Evolutionary conservation across 2,888 invertebrate species (phyloP).

Genomic region (Drosophila peninsularis): DNA sequence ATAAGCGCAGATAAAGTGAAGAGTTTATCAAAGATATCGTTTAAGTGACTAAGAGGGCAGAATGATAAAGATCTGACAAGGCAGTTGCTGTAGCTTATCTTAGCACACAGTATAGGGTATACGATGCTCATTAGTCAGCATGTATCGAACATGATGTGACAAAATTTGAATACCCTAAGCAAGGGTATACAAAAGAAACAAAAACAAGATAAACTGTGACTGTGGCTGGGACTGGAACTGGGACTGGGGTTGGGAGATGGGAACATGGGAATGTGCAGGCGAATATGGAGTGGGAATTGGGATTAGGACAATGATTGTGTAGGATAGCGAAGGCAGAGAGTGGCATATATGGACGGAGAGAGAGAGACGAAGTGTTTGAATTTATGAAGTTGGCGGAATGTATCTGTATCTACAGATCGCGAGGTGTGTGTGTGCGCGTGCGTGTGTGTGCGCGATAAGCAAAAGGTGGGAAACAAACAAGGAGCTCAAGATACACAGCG

Average conservation of each 20-base stretch:
- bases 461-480: slow-evolving; percentile 62
- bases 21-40: slow-evolving; percentile 1
- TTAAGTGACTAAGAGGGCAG: background rate
- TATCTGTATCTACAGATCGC: slow-evolving; percentile 49
- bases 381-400: slow-evolving; percentile 59
- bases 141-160: slow-evolving; percentile 25
- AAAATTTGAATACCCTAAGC: slow-evolving; percentile 19
- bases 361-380: slow-evolving; percentile 53
- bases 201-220: slow-evolving; percentile 10
- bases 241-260: background rate
- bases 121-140: slow-evolving; percentile 3
- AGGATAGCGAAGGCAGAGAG: slow-evolving; percentile 4
- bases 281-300: slow-evolving; percentile 45
- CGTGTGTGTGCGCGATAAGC: slow-evolving; percentile 42
- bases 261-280: slow-evolving; percentile 11
- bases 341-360: background rate
- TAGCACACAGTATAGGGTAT: slow-evolving; percentile 3
- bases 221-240: background rate
- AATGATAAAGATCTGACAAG: slow-evolving; percentile 1
- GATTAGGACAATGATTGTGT: slow-evolving; percentile 60
- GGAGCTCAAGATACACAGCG: slow-evolving; percentile 31
- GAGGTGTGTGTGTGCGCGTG: slow-evolving; percentile 20
- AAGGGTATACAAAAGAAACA: slow-evolving; percentile 4
- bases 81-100: background rate
- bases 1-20: background rate